Base-by-base conservation (phyloP, 2,888 invertebrate species). In the Cataglyphis altisquamis region DNA sequence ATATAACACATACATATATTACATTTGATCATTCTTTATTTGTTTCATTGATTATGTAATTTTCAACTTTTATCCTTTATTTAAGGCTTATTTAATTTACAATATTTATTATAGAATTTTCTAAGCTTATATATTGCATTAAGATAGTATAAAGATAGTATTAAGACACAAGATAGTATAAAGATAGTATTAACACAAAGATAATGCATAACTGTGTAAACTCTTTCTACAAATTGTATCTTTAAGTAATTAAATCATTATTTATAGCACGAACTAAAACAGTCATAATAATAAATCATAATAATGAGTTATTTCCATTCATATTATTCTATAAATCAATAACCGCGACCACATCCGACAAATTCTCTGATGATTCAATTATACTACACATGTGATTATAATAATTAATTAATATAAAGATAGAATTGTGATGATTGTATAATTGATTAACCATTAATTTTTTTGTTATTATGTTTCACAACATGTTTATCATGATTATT, bases 351-450 rank as follows among this genome's bases (percentile, higher is more conserved):
- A 45, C 32, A 36, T 63, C 36, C 32, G 36, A 1, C 0, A 15
- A 45, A 74, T 48, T 45, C 9, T 45, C 41, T 74, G 15, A 3
- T 5, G n/a, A 64, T 63, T 74, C 0, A 64, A 74, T 63, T 45
- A 45, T 45, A 1, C 9, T 73, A 25, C 25, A 39, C 5, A 36
- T 62, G 45, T 41, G 8, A 6, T 60, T 55, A 63, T 32, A 63
- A 45, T 63, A 63, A 21, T 32, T 63, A 32, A 63, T 32, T 63
- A 63, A 74, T 41, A 29, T 60, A 3, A 62, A 6, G 32, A 45
- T 21, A 2, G 4, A 62, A 12, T 39, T 12, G 8, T 29, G 0
- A 36, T 18, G 8, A 74, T 41, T 60, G 4, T 41, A 29, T 41
- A 41, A 25, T 25, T 25, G 25, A 73, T 74, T 48, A 12, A 9